Percentiles rank a stretch among this genome's conserved stretches.
Evolutionary conservation across 2,888 invertebrate species (phyloP).

Genomic region (Tortricodes alternella): DNA sequence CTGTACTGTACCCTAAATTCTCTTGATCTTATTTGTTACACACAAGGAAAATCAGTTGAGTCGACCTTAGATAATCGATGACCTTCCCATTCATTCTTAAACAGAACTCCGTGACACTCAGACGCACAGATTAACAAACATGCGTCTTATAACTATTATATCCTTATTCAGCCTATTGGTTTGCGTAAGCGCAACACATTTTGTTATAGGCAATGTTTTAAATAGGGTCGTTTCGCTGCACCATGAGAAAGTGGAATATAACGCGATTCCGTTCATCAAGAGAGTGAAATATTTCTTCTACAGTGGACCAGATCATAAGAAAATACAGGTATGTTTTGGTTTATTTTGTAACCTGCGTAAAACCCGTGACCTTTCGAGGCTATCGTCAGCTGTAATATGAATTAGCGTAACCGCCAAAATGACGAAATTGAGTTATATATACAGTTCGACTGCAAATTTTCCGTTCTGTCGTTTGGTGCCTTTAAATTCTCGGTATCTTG

Average conservation of each 20-base stretch:
- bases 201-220: conserved; percentile 49
- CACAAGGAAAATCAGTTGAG: neutral
- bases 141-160: neutral
- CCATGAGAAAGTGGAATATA: conserved; percentile 52
- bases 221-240: conserved; percentile 46
- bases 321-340: conserved; percentile 54
- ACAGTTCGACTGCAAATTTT: no score
- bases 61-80: conserved; percentile 18
- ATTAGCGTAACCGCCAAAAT: no score
- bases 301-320: conserved; percentile 45
- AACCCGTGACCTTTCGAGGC: no score
- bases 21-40: no score
- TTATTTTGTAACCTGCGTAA: no score
- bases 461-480: no score
- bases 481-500: no score
- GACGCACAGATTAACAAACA: neutral
- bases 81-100: conserved; percentile 1
- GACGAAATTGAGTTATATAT: no score
- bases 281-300: conserved; percentile 64
- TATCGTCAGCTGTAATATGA: no score
- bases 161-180: neutral
- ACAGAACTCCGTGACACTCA: neutral
- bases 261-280: conserved; percentile 61
- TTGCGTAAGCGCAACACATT: conserved; percentile 38
- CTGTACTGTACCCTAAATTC: conserved; percentile 14